phyloP scores from a whole-genome alignment of 2,113 vertebrate genomes.

The Daphoenositta chrysoptera region DNA sequence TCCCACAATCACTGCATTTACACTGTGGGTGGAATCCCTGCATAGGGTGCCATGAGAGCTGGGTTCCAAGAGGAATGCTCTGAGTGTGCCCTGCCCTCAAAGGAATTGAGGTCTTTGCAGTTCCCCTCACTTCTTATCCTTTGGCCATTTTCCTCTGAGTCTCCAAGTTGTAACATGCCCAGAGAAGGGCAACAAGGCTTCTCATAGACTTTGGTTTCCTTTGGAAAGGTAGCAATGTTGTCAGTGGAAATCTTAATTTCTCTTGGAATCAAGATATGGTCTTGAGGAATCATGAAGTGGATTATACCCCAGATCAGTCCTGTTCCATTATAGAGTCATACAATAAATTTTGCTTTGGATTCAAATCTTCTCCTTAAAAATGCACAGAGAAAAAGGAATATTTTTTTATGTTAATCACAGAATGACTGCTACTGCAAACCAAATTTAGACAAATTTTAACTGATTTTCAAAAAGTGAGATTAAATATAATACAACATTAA shows the following conservation, averaged over 20 bases:
- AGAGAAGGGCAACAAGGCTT: background rate
- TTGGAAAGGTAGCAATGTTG: background rate
- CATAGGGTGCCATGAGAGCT: accelerated
- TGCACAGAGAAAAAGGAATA: background rate
- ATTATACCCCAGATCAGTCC: background rate
- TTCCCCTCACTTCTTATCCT: background rate
- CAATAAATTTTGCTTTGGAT: background rate
- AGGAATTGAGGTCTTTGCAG: background rate
- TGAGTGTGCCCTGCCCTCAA: background rate
- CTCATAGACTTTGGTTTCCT: background rate
- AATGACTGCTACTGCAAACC: background rate
- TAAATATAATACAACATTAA: background rate
- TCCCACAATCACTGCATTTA: background rate
- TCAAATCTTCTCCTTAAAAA: background rate
- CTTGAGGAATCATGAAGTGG: background rate
- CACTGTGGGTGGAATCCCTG: background rate
- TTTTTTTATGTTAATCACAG: background rate
- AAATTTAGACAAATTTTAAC: background rate
- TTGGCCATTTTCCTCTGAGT: background rate
- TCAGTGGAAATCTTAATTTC: background rate
- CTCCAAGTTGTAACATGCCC: accelerated
- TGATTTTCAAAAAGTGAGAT: background rate
- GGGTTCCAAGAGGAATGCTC: background rate
- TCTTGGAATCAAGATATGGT: background rate
- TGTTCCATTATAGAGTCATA: background rate